phyloP scores from a whole-genome alignment of 1,140 invertebrate species.

The Conus ventricosus region DNA sequence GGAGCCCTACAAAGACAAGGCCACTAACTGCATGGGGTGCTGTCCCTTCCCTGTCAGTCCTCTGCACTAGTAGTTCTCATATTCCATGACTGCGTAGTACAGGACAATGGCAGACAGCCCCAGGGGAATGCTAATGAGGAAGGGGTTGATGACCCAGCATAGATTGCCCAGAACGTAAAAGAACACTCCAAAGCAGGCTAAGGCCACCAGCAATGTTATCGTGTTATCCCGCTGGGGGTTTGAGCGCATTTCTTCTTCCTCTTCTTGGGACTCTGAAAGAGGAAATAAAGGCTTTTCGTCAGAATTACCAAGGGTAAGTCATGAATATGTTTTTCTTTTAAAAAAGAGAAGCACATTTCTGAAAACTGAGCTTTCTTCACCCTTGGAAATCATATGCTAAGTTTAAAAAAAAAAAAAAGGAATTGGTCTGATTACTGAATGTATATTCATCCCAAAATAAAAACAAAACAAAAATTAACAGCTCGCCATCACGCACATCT shows the following conservation, averaged over 20 bases:
- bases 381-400: neutral
- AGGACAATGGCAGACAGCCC: neutral
- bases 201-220: neutral
- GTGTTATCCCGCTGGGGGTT: neutral
- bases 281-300: neutral
- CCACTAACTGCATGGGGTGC: too few species aligned
- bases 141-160: neutral
- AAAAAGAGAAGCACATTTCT: neutral
- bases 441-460: too few species aligned
- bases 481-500: too few species aligned
- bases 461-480: too few species aligned
- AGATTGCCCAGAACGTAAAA: neutral
- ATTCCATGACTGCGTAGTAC: neutral
- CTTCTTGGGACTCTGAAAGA: neutral
- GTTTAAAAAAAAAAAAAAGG: neutral
- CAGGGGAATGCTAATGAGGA: neutral
- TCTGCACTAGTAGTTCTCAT: neutral
- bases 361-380: neutral
- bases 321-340: neutral
- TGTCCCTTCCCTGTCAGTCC: too few species aligned
- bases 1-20: too few species aligned
- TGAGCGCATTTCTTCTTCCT: neutral
- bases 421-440: neutral
- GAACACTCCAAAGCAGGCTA: neutral
- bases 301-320: neutral